phyloP scores from a whole-genome alignment of 2,797 vertebrate species.

The Scomberomorus guttatus region DNA sequence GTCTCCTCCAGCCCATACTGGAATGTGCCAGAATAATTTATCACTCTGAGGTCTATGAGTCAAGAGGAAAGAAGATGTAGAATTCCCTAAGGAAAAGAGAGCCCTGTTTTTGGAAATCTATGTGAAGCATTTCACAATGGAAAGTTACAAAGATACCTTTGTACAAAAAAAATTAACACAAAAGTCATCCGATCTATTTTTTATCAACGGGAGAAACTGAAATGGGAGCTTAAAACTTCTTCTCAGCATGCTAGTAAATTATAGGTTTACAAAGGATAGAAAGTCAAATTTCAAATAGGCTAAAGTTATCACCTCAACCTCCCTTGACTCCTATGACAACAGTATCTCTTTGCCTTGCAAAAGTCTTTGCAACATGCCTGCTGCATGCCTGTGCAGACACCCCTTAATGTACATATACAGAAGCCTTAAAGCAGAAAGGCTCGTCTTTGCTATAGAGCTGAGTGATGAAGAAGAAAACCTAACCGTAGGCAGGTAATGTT shows the following conservation, averaged over 20 bases:
- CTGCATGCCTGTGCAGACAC: slow-evolving; percentile 75
- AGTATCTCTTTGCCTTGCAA: slow-evolving; percentile 36
- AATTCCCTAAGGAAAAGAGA: slow-evolving; percentile 27
- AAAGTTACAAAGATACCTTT: slow-evolving; percentile 8
- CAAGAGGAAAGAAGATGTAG: slow-evolving; percentile 61
- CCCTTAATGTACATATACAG: slow-evolving; percentile 52
- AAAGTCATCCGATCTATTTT: not conserved
- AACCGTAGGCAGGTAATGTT: slow-evolving; percentile 71
- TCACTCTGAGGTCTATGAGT: slow-evolving; percentile 72
- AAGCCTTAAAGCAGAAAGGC: slow-evolving; percentile 47
- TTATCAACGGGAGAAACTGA: not conserved
- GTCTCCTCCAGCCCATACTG: slow-evolving; percentile 63
- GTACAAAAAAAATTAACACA: not conserved
- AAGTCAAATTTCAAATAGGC: not conserved
- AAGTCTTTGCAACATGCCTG: slow-evolving; percentile 47
- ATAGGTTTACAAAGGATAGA: not conserved
- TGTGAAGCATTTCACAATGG: slow-evolving; percentile 31
- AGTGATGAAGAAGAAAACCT: slow-evolving; percentile 66
- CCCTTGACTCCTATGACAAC: slow-evolving; percentile 64
- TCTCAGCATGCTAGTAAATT: not conserved
- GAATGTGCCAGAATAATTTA: slow-evolving; percentile 73
- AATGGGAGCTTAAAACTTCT: not conserved
- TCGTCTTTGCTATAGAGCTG: slow-evolving; percentile 50
- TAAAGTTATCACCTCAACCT: slow-evolving; percentile 53
- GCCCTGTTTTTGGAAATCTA: slow-evolving; percentile 33